Conservation (phyloP, 2,888 invertebrate species). For the Lithophane ornitopus region DNA sequence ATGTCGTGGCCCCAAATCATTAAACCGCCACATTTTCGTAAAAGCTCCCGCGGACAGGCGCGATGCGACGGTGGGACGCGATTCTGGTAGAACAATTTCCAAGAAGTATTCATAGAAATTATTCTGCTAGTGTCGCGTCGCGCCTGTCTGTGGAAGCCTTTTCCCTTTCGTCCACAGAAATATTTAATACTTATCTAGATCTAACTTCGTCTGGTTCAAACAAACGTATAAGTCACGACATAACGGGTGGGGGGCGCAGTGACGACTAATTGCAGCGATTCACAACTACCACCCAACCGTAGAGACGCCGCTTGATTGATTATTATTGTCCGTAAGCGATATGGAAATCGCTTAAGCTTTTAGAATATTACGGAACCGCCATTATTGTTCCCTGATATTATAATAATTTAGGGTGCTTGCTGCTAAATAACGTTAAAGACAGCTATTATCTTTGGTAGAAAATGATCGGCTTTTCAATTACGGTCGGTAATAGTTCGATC, state of each 20-base stretch:
- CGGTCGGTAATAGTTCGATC: constrained; percentile 28
- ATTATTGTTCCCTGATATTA: constrained; percentile 59
- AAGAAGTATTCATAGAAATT: too few relatives aligned
- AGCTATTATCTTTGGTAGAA: constrained; percentile 40
- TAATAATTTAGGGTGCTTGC: constrained; percentile 51
- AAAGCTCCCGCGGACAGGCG: too few relatives aligned
- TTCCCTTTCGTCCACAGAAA: constrained; percentile 27
- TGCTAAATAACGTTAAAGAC: constrained; percentile 52
- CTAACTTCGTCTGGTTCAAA: constrained; percentile 59
- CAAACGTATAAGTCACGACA: constrained; percentile 62
- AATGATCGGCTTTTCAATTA: constrained; percentile 51
- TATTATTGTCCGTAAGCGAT: constrained; percentile 77
- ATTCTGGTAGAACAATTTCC: too few relatives aligned
- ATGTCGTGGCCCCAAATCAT: constrained; percentile 10
- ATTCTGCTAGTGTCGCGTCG: too few relatives aligned
- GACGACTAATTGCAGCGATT: constrained; percentile 86
- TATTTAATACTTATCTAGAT: constrained; percentile 58
- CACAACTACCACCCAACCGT: constrained; percentile 78
- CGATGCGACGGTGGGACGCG: too few relatives aligned
- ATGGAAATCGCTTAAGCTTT: constrained; percentile 75
- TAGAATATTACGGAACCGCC: constrained; percentile 61
- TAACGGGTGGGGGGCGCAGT: constrained; percentile 54
- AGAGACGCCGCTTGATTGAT: constrained; percentile 80
- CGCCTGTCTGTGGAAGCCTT: too few relatives aligned
- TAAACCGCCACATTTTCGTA: constrained; percentile 25